Evolutionary conservation across 2,797 vertebrate genomes (phyloP).

Genomic region (Gambusia yucatana): DNA sequence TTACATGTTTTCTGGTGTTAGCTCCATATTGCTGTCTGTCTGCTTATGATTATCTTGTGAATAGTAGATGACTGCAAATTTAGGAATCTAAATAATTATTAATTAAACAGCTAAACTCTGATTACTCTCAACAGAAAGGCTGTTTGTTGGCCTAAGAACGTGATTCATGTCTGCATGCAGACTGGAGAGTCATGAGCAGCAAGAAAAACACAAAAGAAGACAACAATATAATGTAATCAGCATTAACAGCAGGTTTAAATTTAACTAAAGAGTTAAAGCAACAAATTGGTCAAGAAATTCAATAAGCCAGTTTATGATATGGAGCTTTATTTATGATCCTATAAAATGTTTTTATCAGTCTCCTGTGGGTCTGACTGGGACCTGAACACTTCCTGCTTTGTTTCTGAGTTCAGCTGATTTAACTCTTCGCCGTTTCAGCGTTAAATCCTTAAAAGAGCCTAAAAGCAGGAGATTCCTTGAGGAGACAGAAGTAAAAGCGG

Average conservation of each 20-base stretch:
- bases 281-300: not conserved
- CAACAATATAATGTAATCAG: not conserved
- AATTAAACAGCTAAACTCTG: not conserved
- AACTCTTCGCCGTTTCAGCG: not conserved
- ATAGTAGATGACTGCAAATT: not conserved
- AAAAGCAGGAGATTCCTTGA: not conserved
- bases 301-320: not conserved
- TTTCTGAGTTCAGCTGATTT: not conserved
- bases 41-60: not conserved
- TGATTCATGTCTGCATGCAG: not conserved
- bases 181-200: not conserved
- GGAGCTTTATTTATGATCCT: not conserved
- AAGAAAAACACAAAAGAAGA: not conserved
- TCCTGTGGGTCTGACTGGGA: not conserved
- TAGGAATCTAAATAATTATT: not conserved
- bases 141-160: not conserved
- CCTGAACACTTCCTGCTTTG: not conserved
- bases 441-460: not conserved
- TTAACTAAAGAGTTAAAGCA: not conserved
- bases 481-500: not conserved
- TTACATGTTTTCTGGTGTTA: not conserved
- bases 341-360: not conserved
- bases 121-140: not conserved
- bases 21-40: not conserved
- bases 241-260: not conserved